phyloP scores from a whole-genome alignment of 1,140 invertebrate species.

The Listronotus bonariensis region DNA sequence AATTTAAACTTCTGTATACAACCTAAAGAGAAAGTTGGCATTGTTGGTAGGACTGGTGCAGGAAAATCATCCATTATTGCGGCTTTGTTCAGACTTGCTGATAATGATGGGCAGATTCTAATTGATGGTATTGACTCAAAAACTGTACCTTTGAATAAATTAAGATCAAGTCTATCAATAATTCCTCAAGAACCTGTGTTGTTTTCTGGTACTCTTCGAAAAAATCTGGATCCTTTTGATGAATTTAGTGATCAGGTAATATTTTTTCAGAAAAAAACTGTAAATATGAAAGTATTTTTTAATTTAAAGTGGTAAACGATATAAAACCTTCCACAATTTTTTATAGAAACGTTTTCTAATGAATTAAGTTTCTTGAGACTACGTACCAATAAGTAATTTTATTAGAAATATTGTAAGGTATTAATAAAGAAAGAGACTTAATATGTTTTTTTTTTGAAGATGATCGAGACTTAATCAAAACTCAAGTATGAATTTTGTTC shows the following conservation, averaged over 20 bases:
- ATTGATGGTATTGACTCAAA: constrained; percentile 64
- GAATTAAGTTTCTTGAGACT: too few relatives aligned
- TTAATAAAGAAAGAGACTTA: too few relatives aligned
- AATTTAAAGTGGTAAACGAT: too few relatives aligned
- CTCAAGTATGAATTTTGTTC: too few relatives aligned
- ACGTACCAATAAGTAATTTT: too few relatives aligned
- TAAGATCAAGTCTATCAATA: constrained; percentile 69
- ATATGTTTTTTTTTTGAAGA: too few relatives aligned
- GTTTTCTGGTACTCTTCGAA: constrained; percentile 68
- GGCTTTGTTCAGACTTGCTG: constrained; percentile 70
- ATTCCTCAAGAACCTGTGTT: constrained; percentile 75
- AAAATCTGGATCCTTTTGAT: constrained; percentile 63
- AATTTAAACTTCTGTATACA: constrained; percentile 65
- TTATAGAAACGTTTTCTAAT: too few relatives aligned
- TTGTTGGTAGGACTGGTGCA: constrained; percentile 66
- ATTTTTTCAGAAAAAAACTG: background rate
- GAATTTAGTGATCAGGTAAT: constrained; percentile 69
- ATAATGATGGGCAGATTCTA: constrained; percentile 68
- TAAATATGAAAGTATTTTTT: background rate
- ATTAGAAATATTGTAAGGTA: too few relatives aligned
- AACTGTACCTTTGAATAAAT: constrained; percentile 59
- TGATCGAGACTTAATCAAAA: too few relatives aligned
- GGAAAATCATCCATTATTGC: constrained; percentile 76
- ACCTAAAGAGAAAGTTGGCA: constrained; percentile 67
- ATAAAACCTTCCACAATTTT: too few relatives aligned